Percentiles rank a stretch among this genome's conserved stretches.
phyloP scores from a whole-genome alignment of 2,113 vertebrate species.

The Holacanthus passer region DNA sequence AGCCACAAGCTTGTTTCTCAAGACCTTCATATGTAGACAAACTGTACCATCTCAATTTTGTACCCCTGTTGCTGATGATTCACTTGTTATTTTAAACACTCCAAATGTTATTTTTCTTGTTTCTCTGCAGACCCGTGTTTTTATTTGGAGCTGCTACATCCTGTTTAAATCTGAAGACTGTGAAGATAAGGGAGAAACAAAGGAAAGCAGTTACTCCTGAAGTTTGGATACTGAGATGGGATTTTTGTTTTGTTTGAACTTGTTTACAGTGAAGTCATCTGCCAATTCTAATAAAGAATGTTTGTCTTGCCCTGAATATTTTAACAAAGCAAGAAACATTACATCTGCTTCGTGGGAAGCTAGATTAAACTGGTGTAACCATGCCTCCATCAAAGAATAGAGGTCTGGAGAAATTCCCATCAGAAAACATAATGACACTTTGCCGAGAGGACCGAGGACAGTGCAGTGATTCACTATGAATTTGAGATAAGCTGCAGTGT shows the following conservation, averaged over 20 bases:
- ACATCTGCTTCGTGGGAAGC: background rate
- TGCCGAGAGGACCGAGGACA: too few relatives aligned
- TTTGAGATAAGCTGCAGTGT: background rate
- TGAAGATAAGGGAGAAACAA: conserved; percentile 20
- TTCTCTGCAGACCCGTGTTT: conserved; percentile 36
- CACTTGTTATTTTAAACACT: background rate
- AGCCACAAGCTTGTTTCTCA: background rate
- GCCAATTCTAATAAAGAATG: background rate
- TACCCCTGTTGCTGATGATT: background rate
- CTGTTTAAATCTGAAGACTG: conserved; percentile 30
- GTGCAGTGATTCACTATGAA: background rate
- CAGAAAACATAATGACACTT: background rate
- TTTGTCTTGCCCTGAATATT: background rate
- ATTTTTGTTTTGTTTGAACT: conserved; percentile 1
- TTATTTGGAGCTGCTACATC: conserved; percentile 25
- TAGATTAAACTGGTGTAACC: background rate
- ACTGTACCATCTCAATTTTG: background rate
- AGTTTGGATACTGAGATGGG: conserved; percentile 10
- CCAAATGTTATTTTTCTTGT: background rate
- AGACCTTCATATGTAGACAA: background rate
- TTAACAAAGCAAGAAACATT: background rate
- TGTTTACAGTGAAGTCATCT: conserved; percentile 27
- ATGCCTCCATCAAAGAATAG: background rate
- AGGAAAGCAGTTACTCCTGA: background rate
- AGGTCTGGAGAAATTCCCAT: conserved; percentile 2